Percentiles rank a stretch among this genome's conserved stretches.
Conservation (phyloP, 2,888 invertebrate species). For the Lasioglossum calceatum region DNA sequence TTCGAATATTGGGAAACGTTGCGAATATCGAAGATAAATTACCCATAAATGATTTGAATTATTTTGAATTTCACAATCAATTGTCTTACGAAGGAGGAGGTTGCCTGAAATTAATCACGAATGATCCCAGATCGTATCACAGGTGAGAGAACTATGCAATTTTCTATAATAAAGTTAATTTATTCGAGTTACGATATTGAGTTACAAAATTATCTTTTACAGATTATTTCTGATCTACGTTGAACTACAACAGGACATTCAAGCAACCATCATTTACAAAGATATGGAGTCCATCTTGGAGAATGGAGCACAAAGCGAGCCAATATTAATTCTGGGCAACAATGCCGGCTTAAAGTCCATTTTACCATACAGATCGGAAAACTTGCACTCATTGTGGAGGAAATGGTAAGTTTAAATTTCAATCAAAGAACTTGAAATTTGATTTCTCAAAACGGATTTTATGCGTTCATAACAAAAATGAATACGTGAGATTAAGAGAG, state of each 20-base stretch:
- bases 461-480: too few species aligned
- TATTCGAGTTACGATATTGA: not conserved
- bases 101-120: constrained; percentile 77
- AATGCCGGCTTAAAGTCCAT: constrained; percentile 72
- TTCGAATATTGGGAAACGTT: constrained; percentile 49
- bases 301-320: constrained; percentile 29
- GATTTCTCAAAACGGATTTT: too few species aligned
- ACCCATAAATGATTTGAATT: constrained; percentile 64
- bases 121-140: constrained; percentile 73
- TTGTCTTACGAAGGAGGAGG: constrained; percentile 81
- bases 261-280: constrained; percentile 75
- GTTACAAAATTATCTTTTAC: constrained; percentile 31
- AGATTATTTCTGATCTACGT: constrained; percentile 80
- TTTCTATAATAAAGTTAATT: not conserved
- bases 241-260: constrained; percentile 74
- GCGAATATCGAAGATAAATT: constrained; percentile 53
- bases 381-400: constrained; percentile 43
- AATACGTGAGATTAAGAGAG: too few species aligned
- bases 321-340: constrained; percentile 73
- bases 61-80: constrained; percentile 73
- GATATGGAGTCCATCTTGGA: constrained; percentile 30
- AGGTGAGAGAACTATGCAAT: constrained; percentile 69
- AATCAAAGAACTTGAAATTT: too few species aligned
- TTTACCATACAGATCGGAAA: constrained; percentile 66
- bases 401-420: not conserved